Percentiles rank a stretch among this genome's conserved stretches.
Conservation (phyloP, 2,888 invertebrate species). For the Hecatera dysodea region DNA sequence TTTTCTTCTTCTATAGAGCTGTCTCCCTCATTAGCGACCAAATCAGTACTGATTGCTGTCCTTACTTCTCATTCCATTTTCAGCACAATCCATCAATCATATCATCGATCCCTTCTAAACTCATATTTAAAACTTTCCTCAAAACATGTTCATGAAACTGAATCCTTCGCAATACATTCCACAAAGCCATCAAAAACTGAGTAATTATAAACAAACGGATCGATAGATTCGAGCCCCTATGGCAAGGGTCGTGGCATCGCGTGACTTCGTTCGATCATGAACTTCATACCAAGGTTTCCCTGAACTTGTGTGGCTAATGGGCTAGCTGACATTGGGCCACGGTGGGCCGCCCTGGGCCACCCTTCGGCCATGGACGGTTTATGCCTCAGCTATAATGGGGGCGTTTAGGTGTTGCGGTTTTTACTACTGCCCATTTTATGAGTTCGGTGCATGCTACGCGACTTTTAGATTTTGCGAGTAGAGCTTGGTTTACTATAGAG, state of each 20-base stretch:
- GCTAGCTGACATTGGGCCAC: conserved; percentile 62
- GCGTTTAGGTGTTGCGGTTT: conserved; percentile 29
- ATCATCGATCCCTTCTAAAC: background rate
- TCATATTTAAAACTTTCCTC: background rate
- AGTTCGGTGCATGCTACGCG: conserved; percentile 39
- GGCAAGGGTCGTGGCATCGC: conserved; percentile 50
- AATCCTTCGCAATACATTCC: background rate
- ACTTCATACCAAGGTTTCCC: conserved; percentile 64
- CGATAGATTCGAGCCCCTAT: conserved; percentile 34
- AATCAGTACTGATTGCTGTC: background rate
- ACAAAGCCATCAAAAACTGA: background rate
- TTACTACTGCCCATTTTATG: conserved; percentile 36
- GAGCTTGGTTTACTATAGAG: conserved; percentile 13
- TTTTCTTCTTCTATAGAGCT: background rate
- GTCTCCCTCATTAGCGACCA: background rate
- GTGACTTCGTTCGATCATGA: conserved; percentile 62
- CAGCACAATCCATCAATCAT: background rate
- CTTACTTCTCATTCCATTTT: background rate
- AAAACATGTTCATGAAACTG: background rate
- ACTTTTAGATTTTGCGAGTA: conserved; percentile 16
- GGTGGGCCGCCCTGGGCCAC: conserved; percentile 44
- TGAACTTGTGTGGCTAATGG: conserved; percentile 65
- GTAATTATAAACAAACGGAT: conserved; percentile 43
- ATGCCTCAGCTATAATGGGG: conserved; percentile 44
- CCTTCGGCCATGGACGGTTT: conserved; percentile 55